Conservation (phyloP, 2,113 vertebrate genomes). For the Nerophis lumbriciformis region DNA sequence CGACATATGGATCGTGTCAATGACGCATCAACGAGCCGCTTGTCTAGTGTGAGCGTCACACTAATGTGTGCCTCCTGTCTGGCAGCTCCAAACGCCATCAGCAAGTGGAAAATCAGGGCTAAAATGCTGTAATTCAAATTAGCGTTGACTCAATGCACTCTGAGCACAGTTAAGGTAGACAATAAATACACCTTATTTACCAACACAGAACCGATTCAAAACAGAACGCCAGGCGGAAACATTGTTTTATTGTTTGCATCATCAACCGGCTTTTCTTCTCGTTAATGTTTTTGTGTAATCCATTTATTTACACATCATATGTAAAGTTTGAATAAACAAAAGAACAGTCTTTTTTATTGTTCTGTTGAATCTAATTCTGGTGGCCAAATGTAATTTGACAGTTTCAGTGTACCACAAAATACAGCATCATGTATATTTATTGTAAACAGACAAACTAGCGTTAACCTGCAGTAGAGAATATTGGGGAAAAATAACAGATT, state of each 20-base stretch:
- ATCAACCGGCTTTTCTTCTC: neutral
- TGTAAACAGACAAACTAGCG: neutral
- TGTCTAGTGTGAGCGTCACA: neutral
- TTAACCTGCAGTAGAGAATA: neutral
- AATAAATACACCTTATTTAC: slow-evolving; percentile 7
- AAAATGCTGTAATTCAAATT: slow-evolving; percentile 11
- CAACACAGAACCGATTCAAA: neutral
- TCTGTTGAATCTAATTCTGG: neutral
- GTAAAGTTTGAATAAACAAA: neutral
- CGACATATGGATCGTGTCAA: slow-evolving; percentile 3
- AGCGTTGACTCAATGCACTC: slow-evolving; percentile 6
- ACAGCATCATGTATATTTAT: neutral
- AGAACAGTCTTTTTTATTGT: neutral
- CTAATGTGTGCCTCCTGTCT: slow-evolving; percentile 5
- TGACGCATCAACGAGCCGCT: slow-evolving; percentile 8
- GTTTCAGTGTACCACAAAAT: neutral
- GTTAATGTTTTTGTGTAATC: neutral
- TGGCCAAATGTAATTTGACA: neutral
- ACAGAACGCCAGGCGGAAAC: neutral
- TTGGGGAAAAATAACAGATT: neutral
- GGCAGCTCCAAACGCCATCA: slow-evolving; percentile 4
- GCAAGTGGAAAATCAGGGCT: slow-evolving; percentile 4
- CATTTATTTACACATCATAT: neutral
- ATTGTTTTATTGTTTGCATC: neutral
- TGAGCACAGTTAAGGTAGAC: slow-evolving; percentile 6